Percentiles rank a stretch among this genome's conserved stretches.
phyloP scores from a whole-genome alignment of 2,797 vertebrate genomes.

The Platalea minor region DNA sequence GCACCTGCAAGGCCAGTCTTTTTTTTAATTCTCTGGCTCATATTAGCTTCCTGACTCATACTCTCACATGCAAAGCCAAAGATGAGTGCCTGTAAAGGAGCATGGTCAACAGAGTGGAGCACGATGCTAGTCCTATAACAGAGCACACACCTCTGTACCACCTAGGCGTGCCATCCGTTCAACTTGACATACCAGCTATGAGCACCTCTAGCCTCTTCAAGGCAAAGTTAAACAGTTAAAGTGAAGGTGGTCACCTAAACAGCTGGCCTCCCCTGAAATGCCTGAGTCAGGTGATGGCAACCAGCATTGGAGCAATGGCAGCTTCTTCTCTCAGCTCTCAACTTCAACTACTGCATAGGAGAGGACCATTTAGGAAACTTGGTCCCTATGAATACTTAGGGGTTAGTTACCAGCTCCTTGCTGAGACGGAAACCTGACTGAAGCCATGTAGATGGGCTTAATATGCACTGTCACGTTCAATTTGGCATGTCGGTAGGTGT shows the following conservation, averaged over 20 bases:
- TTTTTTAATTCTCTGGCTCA: not conserved
- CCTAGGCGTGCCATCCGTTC: not conserved
- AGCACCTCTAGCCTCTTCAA: not conserved
- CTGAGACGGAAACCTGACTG: not conserved
- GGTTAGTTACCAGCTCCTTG: not conserved
- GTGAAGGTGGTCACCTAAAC: not conserved
- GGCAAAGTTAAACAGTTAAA: not conserved
- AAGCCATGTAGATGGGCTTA: not conserved
- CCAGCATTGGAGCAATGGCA: accelerated
- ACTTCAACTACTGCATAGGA: not conserved
- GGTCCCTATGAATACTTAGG: not conserved
- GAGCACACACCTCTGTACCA: not conserved
- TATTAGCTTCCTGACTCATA: not conserved
- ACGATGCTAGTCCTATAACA: not conserved
- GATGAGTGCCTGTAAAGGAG: not conserved
- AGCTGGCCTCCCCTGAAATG: not conserved
- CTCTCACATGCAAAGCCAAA: not conserved
- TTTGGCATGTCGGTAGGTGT: accelerated
- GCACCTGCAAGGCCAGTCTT: not conserved
- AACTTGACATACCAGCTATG: not conserved
- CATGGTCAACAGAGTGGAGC: not conserved
- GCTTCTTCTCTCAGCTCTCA: not conserved
- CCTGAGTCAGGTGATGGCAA: not conserved
- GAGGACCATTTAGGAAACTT: not conserved
- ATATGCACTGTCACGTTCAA: not conserved